Conservation (phyloP, 2,797 vertebrate genomes). For the Falco novaeseelandiae region DNA sequence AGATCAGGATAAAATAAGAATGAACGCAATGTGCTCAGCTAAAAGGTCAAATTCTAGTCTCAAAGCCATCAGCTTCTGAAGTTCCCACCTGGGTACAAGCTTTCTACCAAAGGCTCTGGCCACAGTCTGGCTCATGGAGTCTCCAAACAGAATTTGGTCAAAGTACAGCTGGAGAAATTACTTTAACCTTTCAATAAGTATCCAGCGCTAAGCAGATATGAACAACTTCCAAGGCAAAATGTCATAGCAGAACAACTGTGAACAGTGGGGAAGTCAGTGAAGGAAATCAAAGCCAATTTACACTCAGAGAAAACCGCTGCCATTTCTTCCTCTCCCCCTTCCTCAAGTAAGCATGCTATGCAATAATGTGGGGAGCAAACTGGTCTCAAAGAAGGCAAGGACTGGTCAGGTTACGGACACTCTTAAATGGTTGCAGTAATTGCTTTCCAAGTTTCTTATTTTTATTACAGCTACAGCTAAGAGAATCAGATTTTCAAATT, state of each 20-base stretch:
- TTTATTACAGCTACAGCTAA: not conserved
- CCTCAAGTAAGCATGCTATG: not conserved
- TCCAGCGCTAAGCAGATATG: not conserved
- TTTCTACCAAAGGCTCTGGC: not conserved
- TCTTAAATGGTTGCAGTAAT: not conserved
- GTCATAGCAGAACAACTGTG: not conserved
- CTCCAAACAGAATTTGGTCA: not conserved
- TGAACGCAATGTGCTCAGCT: rapidly evolving
- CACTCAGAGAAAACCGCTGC: not conserved
- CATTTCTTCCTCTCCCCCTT: not conserved
- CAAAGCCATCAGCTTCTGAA: not conserved
- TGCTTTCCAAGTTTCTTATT: not conserved
- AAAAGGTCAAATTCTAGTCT: not conserved
- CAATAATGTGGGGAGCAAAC: not conserved
- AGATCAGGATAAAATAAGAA: not conserved
- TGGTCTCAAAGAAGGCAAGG: not conserved
- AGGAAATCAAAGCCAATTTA: not conserved
- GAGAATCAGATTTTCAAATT: not conserved
- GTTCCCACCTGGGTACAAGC: not conserved
- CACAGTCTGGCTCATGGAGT: not conserved
- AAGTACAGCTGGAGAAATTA: not conserved
- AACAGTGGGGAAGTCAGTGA: not conserved
- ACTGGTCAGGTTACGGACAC: not conserved
- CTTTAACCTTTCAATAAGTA: conserved; percentile 31
- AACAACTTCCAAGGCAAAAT: not conserved